A percentile compares a stretch with the other conserved stretches of the same genome.
Evolutionary conservation across 92 coral and sea anemone genomes (phyloP).

Genomic region (Diadumene lineata): DNA sequence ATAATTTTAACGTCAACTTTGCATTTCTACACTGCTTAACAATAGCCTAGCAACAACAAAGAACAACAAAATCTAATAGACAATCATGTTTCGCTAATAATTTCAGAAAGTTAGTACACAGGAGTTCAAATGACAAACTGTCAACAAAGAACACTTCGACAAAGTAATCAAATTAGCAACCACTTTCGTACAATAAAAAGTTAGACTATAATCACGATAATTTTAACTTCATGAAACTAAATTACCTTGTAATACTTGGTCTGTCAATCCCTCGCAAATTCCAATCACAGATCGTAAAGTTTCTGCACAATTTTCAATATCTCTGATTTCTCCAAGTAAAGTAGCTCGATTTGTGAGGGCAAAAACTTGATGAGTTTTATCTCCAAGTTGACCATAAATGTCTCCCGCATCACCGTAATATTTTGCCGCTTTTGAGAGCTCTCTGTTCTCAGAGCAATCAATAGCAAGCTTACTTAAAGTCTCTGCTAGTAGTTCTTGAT

Average conservation of each 20-base stretch:
- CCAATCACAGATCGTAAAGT: conserved; percentile 71
- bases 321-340: conserved; percentile 76
- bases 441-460: conserved; percentile 58
- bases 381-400: conserved; percentile 59
- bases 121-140: not conserved
- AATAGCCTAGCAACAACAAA: not conserved
- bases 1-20: too few species aligned
- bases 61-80: not conserved
- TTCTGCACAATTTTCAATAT: conserved; percentile 71
- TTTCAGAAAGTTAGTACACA: not conserved
- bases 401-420: conserved; percentile 63
- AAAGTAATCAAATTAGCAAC: not conserved
- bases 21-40: not conserved
- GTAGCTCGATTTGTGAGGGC: conserved; percentile 81
- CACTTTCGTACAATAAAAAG: not conserved
- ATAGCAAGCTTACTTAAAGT: conserved; percentile 76
- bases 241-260: conserved; percentile 75
- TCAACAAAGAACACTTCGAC: not conserved
- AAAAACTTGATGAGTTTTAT: conserved; percentile 70
- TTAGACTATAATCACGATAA: not conserved
- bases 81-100: not conserved
- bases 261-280: conserved; percentile 67
- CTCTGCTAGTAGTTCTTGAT: conserved; percentile 85
- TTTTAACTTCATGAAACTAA: not conserved
- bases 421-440: conserved; percentile 64